Conservation (phyloP, 2,888 invertebrate species). For the Tipula unca region DNA sequence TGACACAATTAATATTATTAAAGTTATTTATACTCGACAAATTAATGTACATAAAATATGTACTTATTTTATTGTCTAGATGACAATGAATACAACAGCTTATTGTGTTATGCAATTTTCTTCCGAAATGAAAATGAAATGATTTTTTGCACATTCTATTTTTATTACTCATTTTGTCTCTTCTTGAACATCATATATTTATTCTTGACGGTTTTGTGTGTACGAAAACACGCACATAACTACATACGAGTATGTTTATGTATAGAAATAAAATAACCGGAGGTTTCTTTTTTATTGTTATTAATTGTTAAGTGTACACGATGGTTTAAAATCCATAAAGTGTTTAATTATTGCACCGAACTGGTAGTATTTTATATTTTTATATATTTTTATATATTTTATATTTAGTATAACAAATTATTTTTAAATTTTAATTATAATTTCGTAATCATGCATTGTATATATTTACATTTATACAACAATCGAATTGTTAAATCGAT, state of each 20-base stretch:
- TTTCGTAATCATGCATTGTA: not conserved
- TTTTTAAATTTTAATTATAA: not conserved
- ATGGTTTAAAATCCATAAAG: not conserved
- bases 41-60: too few relatives aligned
- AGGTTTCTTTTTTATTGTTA: not conserved
- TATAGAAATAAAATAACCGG: not conserved
- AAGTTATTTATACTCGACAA: not conserved
- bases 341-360: not conserved
- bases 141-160: not conserved
- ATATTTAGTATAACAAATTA: not conserved
- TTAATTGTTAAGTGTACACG: not conserved
- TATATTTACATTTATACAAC: not conserved
- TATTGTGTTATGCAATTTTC: not conserved
- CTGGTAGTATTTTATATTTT: too few relatives aligned
- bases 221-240: not conserved
- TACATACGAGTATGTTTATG: too few relatives aligned
- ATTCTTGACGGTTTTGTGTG: not conserved
- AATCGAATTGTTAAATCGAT: not conserved
- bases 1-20: too few relatives aligned
- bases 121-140: constrained; percentile 8
- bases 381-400: too few relatives aligned
- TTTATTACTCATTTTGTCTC: not conserved
- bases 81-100: not conserved
- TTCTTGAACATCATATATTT: not conserved
- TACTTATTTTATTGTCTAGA: not conserved